Evolutionary conservation across 2,888 invertebrate species (phyloP), one percentile per base, ranked within the genome.

Genomic region (Drosophila bunnanda): DNA sequence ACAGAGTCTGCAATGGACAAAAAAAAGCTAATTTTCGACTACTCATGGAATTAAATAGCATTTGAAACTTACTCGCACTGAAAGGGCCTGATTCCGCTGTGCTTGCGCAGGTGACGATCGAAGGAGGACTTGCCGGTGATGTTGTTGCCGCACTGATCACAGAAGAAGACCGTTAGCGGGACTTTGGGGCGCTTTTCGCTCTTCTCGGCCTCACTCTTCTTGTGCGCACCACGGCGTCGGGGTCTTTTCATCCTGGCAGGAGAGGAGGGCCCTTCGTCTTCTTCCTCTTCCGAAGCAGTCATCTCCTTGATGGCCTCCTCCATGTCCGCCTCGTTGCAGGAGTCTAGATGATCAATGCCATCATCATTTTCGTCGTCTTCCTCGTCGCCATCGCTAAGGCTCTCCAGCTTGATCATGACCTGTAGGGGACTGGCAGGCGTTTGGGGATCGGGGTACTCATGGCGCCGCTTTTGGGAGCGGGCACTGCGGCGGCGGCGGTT

Each of bases 101-200:
- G 91, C n/a, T 90, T 79, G 13, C 89, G 84, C 52, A 90, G 66
- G 75, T 90, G 90, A 3, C 86, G 78, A 41, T 80, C 82, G 41
- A 91, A 91, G 20, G 90, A 83, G 9, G 90, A 80, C 20, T 88
- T 88, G 5, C 90, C 89, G 1, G 80, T 88, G 9, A 90, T 81
- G 50, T 89, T 79, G 43, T 82, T 88, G 0, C 90, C 90, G 59
- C 90, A 90, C 55, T 90, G 91, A 71, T 90, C 90, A 55, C 90
- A 90, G 44, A 90, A 89, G 66, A 80, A 90, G 1, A 88, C 68
- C 0, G 82, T 82, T 1, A 84, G 56, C 20, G 70, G 62, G 22
- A 74, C 68, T 22, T 85, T 89, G 7, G 57, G 46, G 0, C 70
- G 68, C 28, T 75, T 77, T 64, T 43, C 34, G 17, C 1, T 25